Conservation (phyloP, 2,797 vertebrate genomes). For the Cheirogaleus major region DNA sequence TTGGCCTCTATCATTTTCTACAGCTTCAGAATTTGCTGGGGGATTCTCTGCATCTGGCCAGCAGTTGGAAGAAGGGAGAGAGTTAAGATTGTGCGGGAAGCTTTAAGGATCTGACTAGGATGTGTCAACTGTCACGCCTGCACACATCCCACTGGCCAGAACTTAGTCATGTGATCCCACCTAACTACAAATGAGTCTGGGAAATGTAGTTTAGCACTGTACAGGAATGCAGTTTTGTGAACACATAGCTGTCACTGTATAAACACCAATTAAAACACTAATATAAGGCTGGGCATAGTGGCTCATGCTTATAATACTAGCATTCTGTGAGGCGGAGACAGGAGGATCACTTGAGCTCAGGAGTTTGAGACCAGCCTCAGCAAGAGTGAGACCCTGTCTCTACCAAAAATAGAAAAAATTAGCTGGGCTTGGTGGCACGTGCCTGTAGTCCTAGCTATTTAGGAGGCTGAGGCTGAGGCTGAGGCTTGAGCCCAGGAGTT, state of each 20-base stretch:
- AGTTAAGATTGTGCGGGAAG: neutral
- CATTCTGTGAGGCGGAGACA: no score
- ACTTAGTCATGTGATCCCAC: neutral
- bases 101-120: conserved; percentile 11
- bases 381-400: no score
- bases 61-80: conserved; percentile 39
- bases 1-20: conserved; percentile 29
- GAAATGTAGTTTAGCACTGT: conserved; percentile 30
- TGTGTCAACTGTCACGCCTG: neutral
- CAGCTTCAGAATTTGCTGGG: neutral
- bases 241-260: neutral
- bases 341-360: no score
- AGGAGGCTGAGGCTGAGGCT: no score
- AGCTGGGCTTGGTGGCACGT: no score
- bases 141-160: neutral
- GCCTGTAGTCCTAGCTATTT: no score
- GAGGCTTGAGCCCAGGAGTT: no score
- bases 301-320: no score
- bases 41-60: conserved; percentile 34
- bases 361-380: no score
- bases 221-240: neutral
- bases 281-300: neutral
- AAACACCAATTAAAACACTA: neutral
- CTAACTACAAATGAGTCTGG: conserved; percentile 29
- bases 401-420: no score